Conservation (phyloP, 2,888 invertebrate species). For the Leptopilina drosophilae region DNA sequence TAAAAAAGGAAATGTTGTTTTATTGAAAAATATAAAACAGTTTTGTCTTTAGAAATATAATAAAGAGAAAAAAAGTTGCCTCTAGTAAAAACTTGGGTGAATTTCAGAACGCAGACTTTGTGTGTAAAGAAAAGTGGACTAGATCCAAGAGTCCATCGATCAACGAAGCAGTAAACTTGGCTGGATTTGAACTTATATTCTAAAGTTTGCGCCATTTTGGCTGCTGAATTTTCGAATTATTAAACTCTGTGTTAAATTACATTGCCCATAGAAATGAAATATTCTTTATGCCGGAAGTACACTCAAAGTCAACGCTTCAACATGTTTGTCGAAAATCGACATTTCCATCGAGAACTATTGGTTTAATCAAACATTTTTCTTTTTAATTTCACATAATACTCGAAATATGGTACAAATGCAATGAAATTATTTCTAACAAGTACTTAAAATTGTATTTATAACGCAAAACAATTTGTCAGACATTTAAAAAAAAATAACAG, state of each 20-base stretch:
- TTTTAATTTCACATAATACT: too few relatives aligned
- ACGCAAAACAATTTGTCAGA: too few relatives aligned
- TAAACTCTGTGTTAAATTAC: background rate
- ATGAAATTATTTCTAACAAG: too few relatives aligned
- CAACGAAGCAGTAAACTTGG: conserved; percentile 29
- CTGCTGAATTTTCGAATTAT: background rate
- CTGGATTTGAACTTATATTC: conserved; percentile 17
- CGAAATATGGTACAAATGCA: too few relatives aligned
- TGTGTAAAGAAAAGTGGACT: conserved; percentile 18
- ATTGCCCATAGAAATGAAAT: conserved; percentile 25
- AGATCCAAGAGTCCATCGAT: conserved; percentile 18
- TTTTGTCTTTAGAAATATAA: background rate
- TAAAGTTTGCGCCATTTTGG: conserved; percentile 28
- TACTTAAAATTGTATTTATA: too few relatives aligned
- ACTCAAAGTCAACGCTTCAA: conserved; percentile 1
- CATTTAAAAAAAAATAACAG: too few relatives aligned
- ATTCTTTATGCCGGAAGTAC: conserved; percentile 29
- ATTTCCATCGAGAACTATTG: background rate
- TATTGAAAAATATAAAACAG: too few relatives aligned
- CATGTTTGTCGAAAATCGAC: conserved; percentile 20
- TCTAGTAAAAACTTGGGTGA: background rate
- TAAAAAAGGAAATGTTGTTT: background rate
- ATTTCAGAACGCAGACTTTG: background rate
- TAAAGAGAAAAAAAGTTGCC: background rate
- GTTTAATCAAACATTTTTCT: too few relatives aligned